Conservation (phyloP, 2,888 invertebrate genomes). For the Aelia acuminata region DNA sequence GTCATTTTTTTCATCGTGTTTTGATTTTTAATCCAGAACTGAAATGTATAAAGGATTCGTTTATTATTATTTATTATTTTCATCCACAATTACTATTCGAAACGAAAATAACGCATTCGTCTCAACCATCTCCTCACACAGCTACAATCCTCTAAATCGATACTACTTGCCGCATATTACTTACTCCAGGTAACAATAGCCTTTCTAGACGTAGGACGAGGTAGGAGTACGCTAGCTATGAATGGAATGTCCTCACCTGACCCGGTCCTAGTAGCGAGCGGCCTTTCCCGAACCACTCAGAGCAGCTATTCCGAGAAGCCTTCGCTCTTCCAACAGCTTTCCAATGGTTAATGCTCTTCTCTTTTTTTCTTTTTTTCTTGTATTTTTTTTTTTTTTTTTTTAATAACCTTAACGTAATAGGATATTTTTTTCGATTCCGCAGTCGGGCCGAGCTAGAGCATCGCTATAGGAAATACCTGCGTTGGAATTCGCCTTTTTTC, state of each 20-base stretch:
- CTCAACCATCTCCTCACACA: too few relatives aligned
- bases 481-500: not conserved
- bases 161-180: not conserved
- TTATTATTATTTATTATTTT: too few relatives aligned
- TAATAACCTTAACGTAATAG: not conserved
- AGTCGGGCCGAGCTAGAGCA: not conserved
- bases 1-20: too few relatives aligned
- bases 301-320: constrained; percentile 3
- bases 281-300: constrained; percentile 22
- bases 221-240: not conserved
- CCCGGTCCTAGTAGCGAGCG: constrained; percentile 5
- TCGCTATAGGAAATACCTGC: not conserved
- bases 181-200: not conserved
- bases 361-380: not conserved
- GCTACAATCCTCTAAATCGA: not conserved
- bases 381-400: not conserved
- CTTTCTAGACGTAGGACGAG: not conserved
- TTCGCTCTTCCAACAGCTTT: not conserved
- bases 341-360: constrained; percentile 8
- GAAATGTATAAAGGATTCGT: too few relatives aligned
- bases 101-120: too few relatives aligned
- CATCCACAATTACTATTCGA: too few relatives aligned
- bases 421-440: not conserved
- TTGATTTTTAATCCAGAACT: too few relatives aligned
- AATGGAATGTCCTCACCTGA: constrained; percentile 37